Conservation (phyloP, 2,797 vertebrate genomes). For the Acrocephalus scirpaceus region DNA sequence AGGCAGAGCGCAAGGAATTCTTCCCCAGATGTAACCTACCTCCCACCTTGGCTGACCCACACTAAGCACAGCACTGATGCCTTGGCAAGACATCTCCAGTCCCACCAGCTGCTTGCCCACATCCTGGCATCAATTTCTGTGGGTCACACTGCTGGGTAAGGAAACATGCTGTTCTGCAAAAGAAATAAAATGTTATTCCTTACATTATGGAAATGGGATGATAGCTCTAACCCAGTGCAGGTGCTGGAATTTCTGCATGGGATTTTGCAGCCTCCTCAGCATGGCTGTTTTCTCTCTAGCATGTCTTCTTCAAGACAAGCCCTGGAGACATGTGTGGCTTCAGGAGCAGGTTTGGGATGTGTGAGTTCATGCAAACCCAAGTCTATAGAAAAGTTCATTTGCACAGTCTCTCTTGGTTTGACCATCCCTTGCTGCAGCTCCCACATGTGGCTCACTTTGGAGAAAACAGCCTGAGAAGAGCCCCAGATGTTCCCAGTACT, state of each 20-base stretch:
- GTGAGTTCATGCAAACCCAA: neutral
- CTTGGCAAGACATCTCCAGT: neutral
- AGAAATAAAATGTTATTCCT: neutral
- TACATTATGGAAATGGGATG: neutral
- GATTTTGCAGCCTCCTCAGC: neutral
- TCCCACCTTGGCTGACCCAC: accelerated
- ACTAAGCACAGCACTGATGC: neutral
- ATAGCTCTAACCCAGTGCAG: neutral
- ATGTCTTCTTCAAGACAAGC: neutral
- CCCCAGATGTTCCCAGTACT: neutral
- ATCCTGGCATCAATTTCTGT: neutral
- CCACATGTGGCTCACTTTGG: accelerated
- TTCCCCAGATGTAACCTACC: neutral
- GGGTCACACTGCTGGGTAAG: accelerated
- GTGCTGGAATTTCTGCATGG: neutral
- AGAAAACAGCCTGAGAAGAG: neutral
- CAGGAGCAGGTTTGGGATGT: neutral
- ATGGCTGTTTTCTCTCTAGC: neutral
- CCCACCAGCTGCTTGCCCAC: accelerated
- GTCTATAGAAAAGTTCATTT: neutral
- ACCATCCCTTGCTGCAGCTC: neutral
- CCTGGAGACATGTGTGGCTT: neutral
- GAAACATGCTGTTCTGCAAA: neutral
- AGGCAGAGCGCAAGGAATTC: neutral
- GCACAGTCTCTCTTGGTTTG: neutral